Evolutionary conservation across 1,140 invertebrate genomes (phyloP), one percentile per base, ranked within the genome.

Genomic region (Oedothorax gibbosus): DNA sequence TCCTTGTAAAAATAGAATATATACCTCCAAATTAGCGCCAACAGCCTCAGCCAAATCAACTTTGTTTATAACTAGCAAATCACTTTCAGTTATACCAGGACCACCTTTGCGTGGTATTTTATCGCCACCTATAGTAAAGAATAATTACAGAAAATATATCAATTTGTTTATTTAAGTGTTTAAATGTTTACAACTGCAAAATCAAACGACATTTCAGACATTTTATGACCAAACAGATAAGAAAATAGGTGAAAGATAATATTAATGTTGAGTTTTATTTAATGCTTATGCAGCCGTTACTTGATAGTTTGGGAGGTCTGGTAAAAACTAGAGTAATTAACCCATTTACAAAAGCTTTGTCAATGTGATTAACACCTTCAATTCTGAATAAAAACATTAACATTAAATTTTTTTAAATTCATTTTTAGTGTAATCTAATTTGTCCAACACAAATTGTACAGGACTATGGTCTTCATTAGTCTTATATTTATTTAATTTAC

Each of bases 31-130:
- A 62, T 88, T 88, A n/a, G 90, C 90, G 0, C 90, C 90, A 12
- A 90, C 90, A 12, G 89, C 89, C 49, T 88, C 87, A 9, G 90
- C 90, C 1, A 91, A 88, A 86, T 91, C 90, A 12, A 88, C 89
- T 87, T 91, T 91, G 85, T 91, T 91, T 64, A 91, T 89, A 7
- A 91, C 89, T n/a, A 91, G 77, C 14, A 91, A 86, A 73, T 91
- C 90, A 86, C 89, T 90, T 84, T 90, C 89, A 18, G 90, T 90
- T 14, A 90, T 90, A 4, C 90, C 90, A 15, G 90, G 89, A 10
- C 90, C 90, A 8, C 89, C 90, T 87, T 91, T 91, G 12, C 90
- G 76, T 3, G 90, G 90, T 60, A 90, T 89, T 86, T 90, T 91
- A 82, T 90, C 90, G 11, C 90, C 90, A 60, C 89, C 89, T 89